Base-by-base conservation (phyloP, 1,140 invertebrate species). In the Euglossa dilemma region DNA sequence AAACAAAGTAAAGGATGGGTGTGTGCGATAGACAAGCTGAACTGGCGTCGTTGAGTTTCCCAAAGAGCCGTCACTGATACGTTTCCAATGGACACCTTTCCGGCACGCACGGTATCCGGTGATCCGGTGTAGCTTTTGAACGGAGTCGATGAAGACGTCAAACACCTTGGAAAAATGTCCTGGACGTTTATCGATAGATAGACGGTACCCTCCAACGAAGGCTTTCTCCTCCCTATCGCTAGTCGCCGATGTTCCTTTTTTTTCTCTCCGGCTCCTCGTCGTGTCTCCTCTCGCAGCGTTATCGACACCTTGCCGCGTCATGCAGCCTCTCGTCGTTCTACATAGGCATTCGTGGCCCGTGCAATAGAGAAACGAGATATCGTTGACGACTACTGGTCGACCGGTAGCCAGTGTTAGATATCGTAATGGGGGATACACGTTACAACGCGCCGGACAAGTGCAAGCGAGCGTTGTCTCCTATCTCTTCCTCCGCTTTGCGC, bases 301-400 rank as follows among this genome's bases (percentile, higher is more conserved):
- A 85, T 88, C 79, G 75, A 88, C 74, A 84, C 66, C 77, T 83
- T 63, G 84, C 84, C 59, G 23, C 72, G 84, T 83, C 85, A 87
- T 45, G 54, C 56, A 14, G 25, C 12, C 36, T 84, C 61, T 57
- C 45, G 69, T 63, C 61, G 52, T 45, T 61, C 11, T 45, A 52
- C 67, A 61, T 64, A 70, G 66, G 71, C 66, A 73, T 72, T 64
- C 70, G 80, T 74, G 81, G 66, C 71, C 54, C 47, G 69, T 73
- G 69, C 87, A 77, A 63, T 57, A 43, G 86, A 85, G 90, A 91
- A 92, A 92, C 84, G 87, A 87, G 91, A 92, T 92, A 92, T 83
- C 84, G 86, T 92, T 91, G 90, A 85, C 77, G 59, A 83, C 61
- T 79, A 71, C 64, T 77, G 50, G 66, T 64, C 66, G 66, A 25